These are phyloP conservation scores for Tragulus kanchil DNA, from an alignment of 2,113 vertebrate species.

Conservation along the genomic window DNA sequence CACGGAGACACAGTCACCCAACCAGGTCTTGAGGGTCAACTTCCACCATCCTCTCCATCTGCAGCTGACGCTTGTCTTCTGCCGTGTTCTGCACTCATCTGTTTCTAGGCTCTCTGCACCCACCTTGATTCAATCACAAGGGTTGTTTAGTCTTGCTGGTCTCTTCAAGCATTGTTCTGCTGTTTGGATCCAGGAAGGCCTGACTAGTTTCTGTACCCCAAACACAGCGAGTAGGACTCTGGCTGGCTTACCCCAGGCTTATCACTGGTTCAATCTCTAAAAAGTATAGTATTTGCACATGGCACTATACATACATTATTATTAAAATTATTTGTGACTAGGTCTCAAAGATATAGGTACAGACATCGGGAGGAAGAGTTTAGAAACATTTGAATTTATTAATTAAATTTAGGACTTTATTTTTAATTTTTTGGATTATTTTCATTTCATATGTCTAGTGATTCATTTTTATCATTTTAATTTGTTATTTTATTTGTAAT, in stretches of 20 bases:
- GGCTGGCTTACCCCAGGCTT: not conserved
- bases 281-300: not conserved
- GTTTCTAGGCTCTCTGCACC: not conserved
- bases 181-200: not conserved
- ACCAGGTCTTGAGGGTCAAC: not conserved
- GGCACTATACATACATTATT: not conserved
- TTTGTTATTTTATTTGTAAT: not conserved
- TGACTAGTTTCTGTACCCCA: not conserved
- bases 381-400: constrained; percentile 1
- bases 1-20: not conserved
- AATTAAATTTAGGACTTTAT: not conserved
- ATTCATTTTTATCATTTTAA: constrained; percentile 27
- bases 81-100: not conserved
- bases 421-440: not conserved
- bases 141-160: not conserved
- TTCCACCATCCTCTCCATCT: not conserved
- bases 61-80: not conserved
- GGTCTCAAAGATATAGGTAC: not conserved
- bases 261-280: not conserved
- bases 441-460: not conserved
- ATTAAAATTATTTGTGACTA: not conserved
- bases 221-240: not conserved
- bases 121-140: not conserved
- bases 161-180: not conserved
- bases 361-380: not conserved